Conservation (phyloP, 2,797 vertebrate genomes). For the Spinus olivaceus region DNA sequence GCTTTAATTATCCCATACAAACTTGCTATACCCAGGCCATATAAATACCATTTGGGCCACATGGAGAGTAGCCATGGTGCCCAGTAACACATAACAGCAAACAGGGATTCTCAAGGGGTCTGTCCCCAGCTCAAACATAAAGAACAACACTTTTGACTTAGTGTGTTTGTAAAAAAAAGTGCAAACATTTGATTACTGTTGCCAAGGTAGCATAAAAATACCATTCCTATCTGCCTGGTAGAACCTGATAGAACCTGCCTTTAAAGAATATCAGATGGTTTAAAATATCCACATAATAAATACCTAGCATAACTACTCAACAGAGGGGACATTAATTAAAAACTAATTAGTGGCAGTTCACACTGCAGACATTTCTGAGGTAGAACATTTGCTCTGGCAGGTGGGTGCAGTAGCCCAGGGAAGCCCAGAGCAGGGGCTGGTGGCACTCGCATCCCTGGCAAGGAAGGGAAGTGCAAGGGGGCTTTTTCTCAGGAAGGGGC, state of each 20-base stretch:
- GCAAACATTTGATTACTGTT: neutral
- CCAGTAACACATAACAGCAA: neutral
- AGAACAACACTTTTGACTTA: neutral
- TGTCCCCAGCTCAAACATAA: neutral
- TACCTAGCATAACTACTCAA: neutral
- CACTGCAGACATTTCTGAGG: neutral
- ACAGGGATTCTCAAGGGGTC: neutral
- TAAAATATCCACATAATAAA: neutral
- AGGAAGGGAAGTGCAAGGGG: neutral
- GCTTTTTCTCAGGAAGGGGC: neutral
- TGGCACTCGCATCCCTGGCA: accelerated
- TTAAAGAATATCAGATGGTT: neutral
- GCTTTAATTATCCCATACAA: neutral
- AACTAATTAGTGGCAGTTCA: neutral
- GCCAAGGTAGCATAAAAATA: neutral
- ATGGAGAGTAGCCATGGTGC: neutral
- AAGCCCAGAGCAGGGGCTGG: neutral
- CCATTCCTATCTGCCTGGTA: neutral
- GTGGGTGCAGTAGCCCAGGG: accelerated
- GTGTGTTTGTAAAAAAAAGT: neutral
- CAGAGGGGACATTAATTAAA: neutral
- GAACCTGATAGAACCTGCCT: neutral
- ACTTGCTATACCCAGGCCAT: neutral
- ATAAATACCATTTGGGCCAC: neutral
- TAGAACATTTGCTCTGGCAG: neutral